phyloP scores from a whole-genome alignment of 37 sponge, comb jelly and placozoan species.

The Diacarnus erythraeanus region DNA sequence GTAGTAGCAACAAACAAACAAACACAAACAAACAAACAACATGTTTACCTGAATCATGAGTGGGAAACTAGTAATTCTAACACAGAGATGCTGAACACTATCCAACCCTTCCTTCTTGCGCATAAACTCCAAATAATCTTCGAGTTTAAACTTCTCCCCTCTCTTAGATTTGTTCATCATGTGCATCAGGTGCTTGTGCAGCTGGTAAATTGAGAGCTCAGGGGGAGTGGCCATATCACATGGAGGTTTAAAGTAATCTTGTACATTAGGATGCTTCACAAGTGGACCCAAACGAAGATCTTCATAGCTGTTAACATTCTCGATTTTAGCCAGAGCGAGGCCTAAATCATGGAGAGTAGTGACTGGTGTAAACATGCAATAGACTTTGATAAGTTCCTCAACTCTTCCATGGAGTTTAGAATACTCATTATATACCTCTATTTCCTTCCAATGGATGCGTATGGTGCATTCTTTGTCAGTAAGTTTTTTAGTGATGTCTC shows the following conservation, averaged over 20 bases:
- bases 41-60: conserved; percentile 44
- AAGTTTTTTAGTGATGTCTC: not conserved
- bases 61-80: conserved; percentile 53
- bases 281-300: conserved; percentile 61
- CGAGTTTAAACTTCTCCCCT: conserved; percentile 15
- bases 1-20: not conserved
- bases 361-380: conserved; percentile 36
- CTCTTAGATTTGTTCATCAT: conserved; percentile 15
- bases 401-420: conserved; percentile 30
- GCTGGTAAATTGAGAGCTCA: conserved; percentile 35
- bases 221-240: conserved; percentile 33
- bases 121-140: conserved; percentile 53
- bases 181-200: conserved; percentile 22
- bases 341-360: conserved; percentile 55
- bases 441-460: not conserved
- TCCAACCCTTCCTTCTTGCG: not conserved
- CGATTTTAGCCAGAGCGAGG: conserved; percentile 6
- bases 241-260: conserved; percentile 50
- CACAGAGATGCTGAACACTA: conserved; percentile 42
- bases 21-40: not conserved
- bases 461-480: not conserved
- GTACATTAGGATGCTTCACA: conserved; percentile 38
- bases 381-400: conserved; percentile 43
- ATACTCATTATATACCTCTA: not conserved
- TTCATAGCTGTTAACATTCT: conserved; percentile 34